Evolutionary conservation across 2,888 invertebrate genomes (phyloP).

Genomic region (Cerastis leucographa): DNA sequence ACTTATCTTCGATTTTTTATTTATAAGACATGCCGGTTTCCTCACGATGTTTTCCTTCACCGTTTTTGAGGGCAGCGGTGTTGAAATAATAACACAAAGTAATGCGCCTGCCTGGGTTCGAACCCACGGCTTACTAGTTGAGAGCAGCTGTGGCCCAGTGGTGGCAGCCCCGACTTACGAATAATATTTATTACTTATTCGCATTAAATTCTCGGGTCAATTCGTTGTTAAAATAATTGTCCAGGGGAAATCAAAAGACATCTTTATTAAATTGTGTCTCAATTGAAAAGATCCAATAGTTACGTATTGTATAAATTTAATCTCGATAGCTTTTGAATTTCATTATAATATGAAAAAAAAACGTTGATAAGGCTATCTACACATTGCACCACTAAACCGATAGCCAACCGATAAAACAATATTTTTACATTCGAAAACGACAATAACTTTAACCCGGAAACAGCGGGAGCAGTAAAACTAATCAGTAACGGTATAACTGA

Average conservation of each 20-base stretch:
- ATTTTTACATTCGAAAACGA: slow-evolving; percentile 49
- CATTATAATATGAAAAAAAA: slow-evolving; percentile 24
- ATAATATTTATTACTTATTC: too few species aligned
- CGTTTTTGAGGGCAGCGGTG: too few species aligned
- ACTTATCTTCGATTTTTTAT: too few species aligned
- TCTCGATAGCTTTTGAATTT: slow-evolving; percentile 2
- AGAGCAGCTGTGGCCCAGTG: too few species aligned
- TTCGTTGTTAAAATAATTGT: background rate
- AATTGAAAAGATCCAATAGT: slow-evolving; percentile 1
- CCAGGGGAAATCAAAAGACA: background rate
- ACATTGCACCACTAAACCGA: slow-evolving; percentile 23
- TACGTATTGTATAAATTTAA: background rate
- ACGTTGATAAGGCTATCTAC: slow-evolving; percentile 36
- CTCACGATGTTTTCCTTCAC: too few species aligned
- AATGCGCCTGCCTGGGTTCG: too few species aligned
- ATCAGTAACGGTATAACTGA: slow-evolving; percentile 61
- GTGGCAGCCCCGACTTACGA: too few species aligned
- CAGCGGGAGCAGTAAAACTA: slow-evolving; percentile 59
- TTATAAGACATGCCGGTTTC: too few species aligned
- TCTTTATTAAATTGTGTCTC: background rate
- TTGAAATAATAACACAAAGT: too few species aligned
- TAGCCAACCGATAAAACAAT: slow-evolving; percentile 43
- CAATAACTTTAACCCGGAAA: slow-evolving; percentile 58
- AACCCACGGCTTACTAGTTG: too few species aligned
- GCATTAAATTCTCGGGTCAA: background rate